Conservation (phyloP, 2,113 vertebrate genomes). For the Grallaria varia region DNA sequence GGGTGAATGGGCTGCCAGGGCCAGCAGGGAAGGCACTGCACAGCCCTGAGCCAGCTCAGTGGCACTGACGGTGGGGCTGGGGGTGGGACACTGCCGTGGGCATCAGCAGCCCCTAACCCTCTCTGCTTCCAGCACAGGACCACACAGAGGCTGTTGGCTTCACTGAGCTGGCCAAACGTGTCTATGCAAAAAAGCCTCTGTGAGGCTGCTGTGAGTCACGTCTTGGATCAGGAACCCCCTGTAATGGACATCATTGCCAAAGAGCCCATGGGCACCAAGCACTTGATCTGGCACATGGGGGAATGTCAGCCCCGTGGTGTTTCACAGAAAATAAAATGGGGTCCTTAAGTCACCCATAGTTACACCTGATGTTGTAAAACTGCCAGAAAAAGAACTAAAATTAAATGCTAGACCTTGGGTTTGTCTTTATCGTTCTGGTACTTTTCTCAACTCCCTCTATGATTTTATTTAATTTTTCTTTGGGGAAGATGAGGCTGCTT, state of each 20-base stretch:
- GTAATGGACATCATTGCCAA: accelerated
- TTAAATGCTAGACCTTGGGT: not conserved
- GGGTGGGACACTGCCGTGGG: not conserved
- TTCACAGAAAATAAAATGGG: not conserved
- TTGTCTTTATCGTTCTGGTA: not conserved
- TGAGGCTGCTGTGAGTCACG: not conserved
- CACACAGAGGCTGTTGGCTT: not conserved
- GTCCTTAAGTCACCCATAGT: not conserved
- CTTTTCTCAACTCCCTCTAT: not conserved
- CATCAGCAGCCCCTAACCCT: accelerated
- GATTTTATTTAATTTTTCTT: not conserved
- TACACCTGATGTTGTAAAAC: not conserved
- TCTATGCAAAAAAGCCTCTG: not conserved
- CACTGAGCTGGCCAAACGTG: not conserved
- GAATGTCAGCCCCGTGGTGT: not conserved
- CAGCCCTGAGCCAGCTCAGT: not conserved
- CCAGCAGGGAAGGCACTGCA: too few relatives aligned
- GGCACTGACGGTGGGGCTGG: not conserved
- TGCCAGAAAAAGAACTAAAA: not conserved
- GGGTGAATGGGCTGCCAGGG: accelerated
- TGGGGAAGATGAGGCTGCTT: not conserved
- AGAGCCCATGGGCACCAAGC: not conserved
- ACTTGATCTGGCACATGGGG: accelerated
- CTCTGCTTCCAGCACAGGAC: accelerated
- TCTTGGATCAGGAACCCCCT: not conserved